A percentile compares a stretch with the other conserved stretches of the same genome.
These are phyloP conservation scores for Fundulus diaphanus DNA, from an alignment of 2,797 vertebrate species.

Conservation along the genomic window DNA sequence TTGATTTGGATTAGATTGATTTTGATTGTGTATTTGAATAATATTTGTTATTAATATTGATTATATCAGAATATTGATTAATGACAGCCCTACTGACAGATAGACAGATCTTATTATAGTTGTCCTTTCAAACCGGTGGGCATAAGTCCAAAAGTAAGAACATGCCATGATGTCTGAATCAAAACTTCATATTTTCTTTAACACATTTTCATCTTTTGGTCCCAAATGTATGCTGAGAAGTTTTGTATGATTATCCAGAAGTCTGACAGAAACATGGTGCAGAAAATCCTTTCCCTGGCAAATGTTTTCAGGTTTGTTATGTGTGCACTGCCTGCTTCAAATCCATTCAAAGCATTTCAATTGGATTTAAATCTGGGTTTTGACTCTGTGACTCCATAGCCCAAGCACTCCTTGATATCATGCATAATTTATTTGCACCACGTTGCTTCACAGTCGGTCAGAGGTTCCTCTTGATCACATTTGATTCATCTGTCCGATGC, in stretches of 20 bases:
- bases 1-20: no score
- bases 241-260: slow-evolving; percentile 3
- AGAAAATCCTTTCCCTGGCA: not conserved
- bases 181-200: not conserved
- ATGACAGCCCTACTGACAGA: not conserved
- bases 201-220: not conserved
- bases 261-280: not conserved
- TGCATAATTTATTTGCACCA: slow-evolving; percentile 16
- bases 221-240: not conserved
- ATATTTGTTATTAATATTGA: no score
- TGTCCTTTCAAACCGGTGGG: not conserved
- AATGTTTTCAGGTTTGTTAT: slow-evolving; percentile 2
- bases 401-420: slow-evolving; percentile 8
- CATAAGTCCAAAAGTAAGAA: not conserved
- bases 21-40: no score
- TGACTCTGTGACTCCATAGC: not conserved
- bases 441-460: slow-evolving; percentile 7
- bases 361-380: slow-evolving; percentile 21
- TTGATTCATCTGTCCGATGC: slow-evolving; percentile 12
- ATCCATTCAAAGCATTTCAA: slow-evolving; percentile 6
- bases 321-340: not conserved
- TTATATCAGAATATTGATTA: no score
- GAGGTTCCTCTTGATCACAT: slow-evolving; percentile 17
- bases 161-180: not conserved
- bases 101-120: not conserved